Evolutionary conservation across 2,797 vertebrate genomes (phyloP), one percentile per base, ranked within the genome.

Genomic region (Scarus forsteni): DNA sequence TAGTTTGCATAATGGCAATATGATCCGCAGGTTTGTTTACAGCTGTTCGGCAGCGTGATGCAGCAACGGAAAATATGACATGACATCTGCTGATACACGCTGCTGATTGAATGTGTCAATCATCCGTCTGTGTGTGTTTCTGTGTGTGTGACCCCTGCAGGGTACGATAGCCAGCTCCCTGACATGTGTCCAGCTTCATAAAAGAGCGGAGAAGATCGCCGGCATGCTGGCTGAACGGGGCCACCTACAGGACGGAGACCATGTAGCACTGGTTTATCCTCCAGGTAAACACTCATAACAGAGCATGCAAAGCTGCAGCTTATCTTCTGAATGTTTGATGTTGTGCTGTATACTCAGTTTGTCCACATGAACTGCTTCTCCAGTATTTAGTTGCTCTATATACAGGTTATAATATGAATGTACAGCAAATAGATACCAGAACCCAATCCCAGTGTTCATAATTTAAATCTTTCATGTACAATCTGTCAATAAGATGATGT

Each of bases 191-290:
- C 98, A 99, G 93, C 93, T 99, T 48, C 98, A 99, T 70, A 99
- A 99, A 87, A 90, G 97, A 54, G 97, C 98, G 0, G 98, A 99
- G 93, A 98, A 98, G 94, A 98, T 99, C 45, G 96, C 97, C 0
- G 95, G 95, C 70, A 95, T 98, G 95, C 84, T 99, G 86, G 95
- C 94, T 81, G 98, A 99, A 84, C 94, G 98, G 73, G 97, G 94
- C 6, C 97, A 97, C 86, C 92, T 98, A 51, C 97, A 98, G 88
- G 97, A 98, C 19, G 98, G 98, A 59, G 98, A 98, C 90, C 98
- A 99, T 0, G 96, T 98, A 1, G 98, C 98, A 3, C 92, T 99
- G 71, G 97, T 99, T 79, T 99, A 98, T 90, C 97, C 97, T 15
- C 98, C 98, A 91, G 98, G 98, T 99, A 45, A 69, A 62, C 18